Evolutionary conservation across 2,797 vertebrate genomes (phyloP).

Genomic region (Phaenicophaeus curvirostris): DNA sequence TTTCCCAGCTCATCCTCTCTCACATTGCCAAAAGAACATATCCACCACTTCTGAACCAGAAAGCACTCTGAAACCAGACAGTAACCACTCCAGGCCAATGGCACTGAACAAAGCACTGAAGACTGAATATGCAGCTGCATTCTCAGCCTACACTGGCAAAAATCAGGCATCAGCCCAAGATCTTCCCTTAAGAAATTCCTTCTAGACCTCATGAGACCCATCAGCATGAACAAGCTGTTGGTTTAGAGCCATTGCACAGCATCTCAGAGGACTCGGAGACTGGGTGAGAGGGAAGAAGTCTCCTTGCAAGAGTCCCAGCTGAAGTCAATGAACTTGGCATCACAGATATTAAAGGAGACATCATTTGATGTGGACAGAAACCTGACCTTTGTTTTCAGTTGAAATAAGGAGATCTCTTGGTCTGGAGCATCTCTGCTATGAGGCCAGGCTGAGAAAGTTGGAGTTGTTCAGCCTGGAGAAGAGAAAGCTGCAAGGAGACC

Average conservation of each 20-base stretch:
- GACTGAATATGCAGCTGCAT: not conserved
- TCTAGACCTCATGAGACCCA: not conserved
- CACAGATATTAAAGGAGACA: not conserved
- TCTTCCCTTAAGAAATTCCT: not conserved
- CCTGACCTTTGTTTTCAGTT: rapidly evolving
- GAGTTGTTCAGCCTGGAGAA: no score
- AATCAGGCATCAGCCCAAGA: not conserved
- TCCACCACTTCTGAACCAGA: not conserved
- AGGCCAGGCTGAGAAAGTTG: no score
- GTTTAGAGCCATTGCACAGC: rapidly evolving
- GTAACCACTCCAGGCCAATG: not conserved
- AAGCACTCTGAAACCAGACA: not conserved
- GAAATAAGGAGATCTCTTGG: not conserved
- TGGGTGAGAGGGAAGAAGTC: not conserved
- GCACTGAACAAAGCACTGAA: not conserved
- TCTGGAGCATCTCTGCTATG: no score
- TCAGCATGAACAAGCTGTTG: not conserved
- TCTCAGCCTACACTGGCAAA: not conserved
- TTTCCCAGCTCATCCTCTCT: not conserved
- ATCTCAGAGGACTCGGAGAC: not conserved
- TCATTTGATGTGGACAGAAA: rapidly evolving
- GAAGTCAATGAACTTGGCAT: not conserved
- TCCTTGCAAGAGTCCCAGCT: not conserved
- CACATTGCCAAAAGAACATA: not conserved
- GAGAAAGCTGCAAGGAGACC: no score